These are phyloP conservation scores for Apamea anceps DNA, from an alignment of 2,888 invertebrate genomes.

Conservation along the genomic window DNA sequence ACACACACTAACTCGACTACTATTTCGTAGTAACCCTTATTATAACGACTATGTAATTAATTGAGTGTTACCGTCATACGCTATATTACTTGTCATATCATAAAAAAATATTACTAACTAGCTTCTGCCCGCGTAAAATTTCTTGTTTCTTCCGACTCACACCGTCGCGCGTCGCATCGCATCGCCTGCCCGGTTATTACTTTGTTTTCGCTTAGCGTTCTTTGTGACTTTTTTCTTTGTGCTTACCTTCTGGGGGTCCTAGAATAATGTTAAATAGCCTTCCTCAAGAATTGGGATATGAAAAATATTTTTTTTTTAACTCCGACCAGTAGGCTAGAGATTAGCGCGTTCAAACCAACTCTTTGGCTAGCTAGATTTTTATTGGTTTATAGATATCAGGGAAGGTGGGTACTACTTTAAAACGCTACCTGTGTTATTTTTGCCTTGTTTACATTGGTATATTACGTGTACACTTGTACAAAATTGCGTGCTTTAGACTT, in stretches of 20 bases:
- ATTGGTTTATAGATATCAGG: not conserved
- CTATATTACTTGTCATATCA: not conserved
- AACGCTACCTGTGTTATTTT: not conserved
- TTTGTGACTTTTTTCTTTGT: not conserved
- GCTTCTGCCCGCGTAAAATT: not conserved
- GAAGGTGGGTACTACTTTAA: not conserved
- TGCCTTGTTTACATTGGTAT: not conserved
- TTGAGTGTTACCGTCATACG: not conserved
- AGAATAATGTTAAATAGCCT: not conserved
- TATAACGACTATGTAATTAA: constrained; percentile 22
- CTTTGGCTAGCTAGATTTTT: too few species aligned
- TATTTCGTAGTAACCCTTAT: constrained; percentile 23
- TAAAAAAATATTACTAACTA: not conserved
- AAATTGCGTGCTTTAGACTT: not conserved
- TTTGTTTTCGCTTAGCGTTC: not conserved
- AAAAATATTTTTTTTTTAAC: not conserved
- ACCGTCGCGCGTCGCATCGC: not conserved
- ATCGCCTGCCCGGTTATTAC: not conserved
- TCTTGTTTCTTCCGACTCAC: not conserved
- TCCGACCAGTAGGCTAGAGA: not conserved
- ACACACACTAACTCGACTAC: not conserved
- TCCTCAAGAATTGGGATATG: not conserved
- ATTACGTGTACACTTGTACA: not conserved
- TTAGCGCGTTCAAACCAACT: not conserved
- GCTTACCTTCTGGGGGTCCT: not conserved